These are phyloP conservation scores for Centruroides vittatus DNA, from an alignment of 1,140 invertebrate genomes.

Conservation along the genomic window DNA sequence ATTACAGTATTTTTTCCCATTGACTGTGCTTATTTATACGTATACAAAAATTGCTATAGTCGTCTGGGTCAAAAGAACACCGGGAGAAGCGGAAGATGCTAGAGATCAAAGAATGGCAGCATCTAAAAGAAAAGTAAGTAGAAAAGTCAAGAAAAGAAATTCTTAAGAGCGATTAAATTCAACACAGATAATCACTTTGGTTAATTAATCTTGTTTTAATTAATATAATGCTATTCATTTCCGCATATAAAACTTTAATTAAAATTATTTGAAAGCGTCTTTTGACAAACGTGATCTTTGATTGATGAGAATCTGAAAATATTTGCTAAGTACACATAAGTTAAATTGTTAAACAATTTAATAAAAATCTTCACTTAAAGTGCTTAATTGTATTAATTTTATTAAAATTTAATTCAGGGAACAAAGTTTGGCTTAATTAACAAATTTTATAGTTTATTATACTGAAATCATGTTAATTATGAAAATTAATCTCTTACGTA, in stretches of 20 bases:
- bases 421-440: too few relatives aligned
- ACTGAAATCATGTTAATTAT: too few relatives aligned
- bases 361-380: too few relatives aligned
- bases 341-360: too few relatives aligned
- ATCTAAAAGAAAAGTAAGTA: constrained; percentile 72
- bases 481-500: too few relatives aligned
- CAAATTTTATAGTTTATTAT: too few relatives aligned
- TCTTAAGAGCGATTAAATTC: background rate
- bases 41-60: constrained; percentile 71
- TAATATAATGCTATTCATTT: background rate
- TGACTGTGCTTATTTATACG: constrained; percentile 67
- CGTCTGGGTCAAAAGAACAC: constrained; percentile 73
- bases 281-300: too few relatives aligned
- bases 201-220: background rate
- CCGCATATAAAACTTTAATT: background rate
- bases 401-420: too few relatives aligned
- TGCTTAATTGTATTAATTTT: too few relatives aligned
- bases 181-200: background rate
- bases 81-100: constrained; percentile 66
- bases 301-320: too few relatives aligned
- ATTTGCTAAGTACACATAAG: too few relatives aligned
- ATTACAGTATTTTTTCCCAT: constrained; percentile 71
- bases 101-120: constrained; percentile 65
- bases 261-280: background rate
- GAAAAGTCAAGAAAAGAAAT: background rate